These are phyloP conservation scores for Smittia sp. DNA, from an alignment of 2,888 invertebrate genomes.

Conservation along the genomic window DNA sequence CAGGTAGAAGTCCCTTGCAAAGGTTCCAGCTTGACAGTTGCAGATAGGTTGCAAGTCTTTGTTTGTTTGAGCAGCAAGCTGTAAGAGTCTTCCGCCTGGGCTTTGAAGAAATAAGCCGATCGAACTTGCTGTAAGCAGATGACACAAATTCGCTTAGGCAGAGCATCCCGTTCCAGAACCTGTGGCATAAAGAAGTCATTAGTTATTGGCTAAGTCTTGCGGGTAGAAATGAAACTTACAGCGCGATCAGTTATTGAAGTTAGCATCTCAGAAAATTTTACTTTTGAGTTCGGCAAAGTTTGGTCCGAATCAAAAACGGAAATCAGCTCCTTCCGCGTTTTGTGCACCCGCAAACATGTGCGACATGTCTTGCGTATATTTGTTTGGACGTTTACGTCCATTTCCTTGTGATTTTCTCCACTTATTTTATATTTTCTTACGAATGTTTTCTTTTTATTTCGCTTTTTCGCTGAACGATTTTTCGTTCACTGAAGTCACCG, in stretches of 20 bases:
- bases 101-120: constrained; percentile 4
- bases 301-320: neutral
- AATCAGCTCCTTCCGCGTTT: constrained; percentile 4
- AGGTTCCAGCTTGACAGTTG: neutral
- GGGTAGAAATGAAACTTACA: neutral
- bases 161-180: neutral
- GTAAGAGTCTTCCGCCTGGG: constrained; percentile 4
- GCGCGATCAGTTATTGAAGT: neutral
- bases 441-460: neutral
- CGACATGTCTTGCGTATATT: neutral
- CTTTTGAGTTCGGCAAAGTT: neutral
- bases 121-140: constrained; percentile 1
- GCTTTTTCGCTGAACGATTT: neutral
- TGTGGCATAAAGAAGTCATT: too few species aligned
- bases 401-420: neutral
- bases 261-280: constrained; percentile 18
- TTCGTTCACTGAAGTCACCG: neutral
- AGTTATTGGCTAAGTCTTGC: neutral
- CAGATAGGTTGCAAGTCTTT: neutral
- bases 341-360: neutral
- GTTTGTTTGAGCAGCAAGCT: neutral
- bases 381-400: constrained; percentile 6
- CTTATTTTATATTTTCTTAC: neutral
- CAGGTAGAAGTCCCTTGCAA: neutral
- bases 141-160: constrained; percentile 18